These are phyloP conservation scores for Leptinotarsa tumamoca DNA, from an alignment of 2,888 invertebrate species.

Conservation along the genomic window DNA sequence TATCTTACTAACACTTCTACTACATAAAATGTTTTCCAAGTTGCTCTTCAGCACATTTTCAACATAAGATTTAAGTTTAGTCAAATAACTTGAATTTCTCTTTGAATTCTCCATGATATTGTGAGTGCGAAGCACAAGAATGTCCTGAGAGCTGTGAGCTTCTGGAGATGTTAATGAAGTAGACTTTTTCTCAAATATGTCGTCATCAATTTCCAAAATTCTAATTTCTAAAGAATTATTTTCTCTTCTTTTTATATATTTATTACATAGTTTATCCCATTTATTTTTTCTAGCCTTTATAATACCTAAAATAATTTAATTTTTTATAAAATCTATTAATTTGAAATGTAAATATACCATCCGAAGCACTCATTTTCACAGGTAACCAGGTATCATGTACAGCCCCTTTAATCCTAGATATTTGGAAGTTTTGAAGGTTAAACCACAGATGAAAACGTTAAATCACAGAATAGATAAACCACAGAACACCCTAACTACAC, in stretches of 20 bases:
- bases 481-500: too few species aligned
- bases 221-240: background rate
- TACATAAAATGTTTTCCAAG: conserved; percentile 22
- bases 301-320: background rate
- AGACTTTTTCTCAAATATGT: background rate
- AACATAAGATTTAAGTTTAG: conserved; percentile 36
- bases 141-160: background rate
- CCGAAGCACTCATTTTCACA: too few species aligned
- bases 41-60: conserved; percentile 26
- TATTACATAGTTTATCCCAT: conserved; percentile 2
- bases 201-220: background rate
- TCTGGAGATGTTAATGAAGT: background rate
- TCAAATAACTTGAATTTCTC: background rate
- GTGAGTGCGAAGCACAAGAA: background rate
- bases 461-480: too few species aligned
- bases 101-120: background rate
- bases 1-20: conserved; percentile 25
- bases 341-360: conserved; percentile 1
- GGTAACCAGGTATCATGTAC: too few species aligned
- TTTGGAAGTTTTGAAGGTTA: too few species aligned
- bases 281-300: background rate
- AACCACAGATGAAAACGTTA: too few species aligned
- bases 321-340: background rate
- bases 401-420: too few species aligned
- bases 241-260: background rate